Conservation (phyloP, 2,888 invertebrate species). For the Parnassius apollo region DNA sequence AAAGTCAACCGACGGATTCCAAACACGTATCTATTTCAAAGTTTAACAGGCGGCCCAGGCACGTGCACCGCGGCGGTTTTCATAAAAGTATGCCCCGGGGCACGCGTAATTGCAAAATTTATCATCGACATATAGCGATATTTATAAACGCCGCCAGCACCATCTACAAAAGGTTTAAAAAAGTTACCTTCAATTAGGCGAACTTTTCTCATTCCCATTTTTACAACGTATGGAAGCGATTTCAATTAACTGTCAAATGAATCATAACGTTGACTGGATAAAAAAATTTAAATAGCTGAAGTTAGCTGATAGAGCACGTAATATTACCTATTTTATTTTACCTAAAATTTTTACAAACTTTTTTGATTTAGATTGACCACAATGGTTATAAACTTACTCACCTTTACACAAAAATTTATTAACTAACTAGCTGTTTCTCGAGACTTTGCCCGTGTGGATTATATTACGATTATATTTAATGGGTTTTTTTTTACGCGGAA, state of each 20-base stretch:
- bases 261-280: conserved; percentile 44
- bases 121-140: conserved; percentile 32
- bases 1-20: background rate
- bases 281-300: conserved; percentile 30
- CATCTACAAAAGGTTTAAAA: conserved; percentile 45
- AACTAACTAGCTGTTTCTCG: too few species aligned
- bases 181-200: conserved; percentile 53
- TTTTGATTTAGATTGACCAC: too few species aligned
- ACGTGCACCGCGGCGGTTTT: conserved; percentile 25
- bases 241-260: conserved; percentile 55
- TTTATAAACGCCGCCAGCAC: conserved; percentile 34
- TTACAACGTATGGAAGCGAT: conserved; percentile 28
- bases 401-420: too few species aligned
- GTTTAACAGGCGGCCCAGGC: background rate
- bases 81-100: conserved; percentile 33
- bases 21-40: conserved; percentile 4
- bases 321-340: too few species aligned
- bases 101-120: conserved; percentile 37
- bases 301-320: background rate
- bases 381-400: too few species aligned
- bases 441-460: too few species aligned
- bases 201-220: conserved; percentile 53
- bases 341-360: too few species aligned
- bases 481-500: too few species aligned
- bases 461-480: too few species aligned